These are phyloP conservation scores for Gymnothorax reevesii DNA, from an alignment of 2,797 vertebrate genomes.

Conservation along the genomic window DNA sequence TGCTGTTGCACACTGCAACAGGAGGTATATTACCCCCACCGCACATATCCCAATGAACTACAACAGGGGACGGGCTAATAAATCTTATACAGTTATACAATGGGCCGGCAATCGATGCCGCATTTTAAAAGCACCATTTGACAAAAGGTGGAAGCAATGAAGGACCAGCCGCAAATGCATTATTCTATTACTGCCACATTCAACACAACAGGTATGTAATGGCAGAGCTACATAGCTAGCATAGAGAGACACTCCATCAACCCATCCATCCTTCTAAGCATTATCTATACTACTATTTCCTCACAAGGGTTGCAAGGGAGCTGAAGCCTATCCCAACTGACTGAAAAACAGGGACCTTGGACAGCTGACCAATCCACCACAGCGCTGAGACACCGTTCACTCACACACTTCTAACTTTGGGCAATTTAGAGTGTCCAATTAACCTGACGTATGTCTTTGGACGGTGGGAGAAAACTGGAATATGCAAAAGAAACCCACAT, in stretches of 20 bases:
- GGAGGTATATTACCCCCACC: not conserved
- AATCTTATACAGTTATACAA: not conserved
- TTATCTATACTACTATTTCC: too few relatives aligned
- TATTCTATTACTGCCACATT: not conserved
- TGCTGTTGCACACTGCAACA: constrained; percentile 17
- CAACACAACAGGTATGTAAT: constrained; percentile 5
- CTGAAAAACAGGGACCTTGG: too few relatives aligned
- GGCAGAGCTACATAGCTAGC: not conserved
- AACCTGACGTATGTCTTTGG: too few relatives aligned
- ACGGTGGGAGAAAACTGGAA: too few relatives aligned
- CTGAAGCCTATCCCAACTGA: too few relatives aligned
- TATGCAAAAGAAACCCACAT: too few relatives aligned
- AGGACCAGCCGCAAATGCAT: constrained; percentile 35
- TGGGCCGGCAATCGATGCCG: not conserved
- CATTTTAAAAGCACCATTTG: not conserved
- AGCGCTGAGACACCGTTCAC: too few relatives aligned
- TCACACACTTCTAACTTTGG: too few relatives aligned
- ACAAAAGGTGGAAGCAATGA: not conserved
- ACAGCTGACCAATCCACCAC: too few relatives aligned
- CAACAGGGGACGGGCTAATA: not conserved
- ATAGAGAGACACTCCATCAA: not conserved
- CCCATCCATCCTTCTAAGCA: too few relatives aligned
- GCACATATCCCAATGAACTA: not conserved
- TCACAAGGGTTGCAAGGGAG: too few relatives aligned
- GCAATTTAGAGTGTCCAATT: too few relatives aligned